Conservation (phyloP, 2,113 vertebrate genomes). For the Potamarius usumacintae region DNA sequence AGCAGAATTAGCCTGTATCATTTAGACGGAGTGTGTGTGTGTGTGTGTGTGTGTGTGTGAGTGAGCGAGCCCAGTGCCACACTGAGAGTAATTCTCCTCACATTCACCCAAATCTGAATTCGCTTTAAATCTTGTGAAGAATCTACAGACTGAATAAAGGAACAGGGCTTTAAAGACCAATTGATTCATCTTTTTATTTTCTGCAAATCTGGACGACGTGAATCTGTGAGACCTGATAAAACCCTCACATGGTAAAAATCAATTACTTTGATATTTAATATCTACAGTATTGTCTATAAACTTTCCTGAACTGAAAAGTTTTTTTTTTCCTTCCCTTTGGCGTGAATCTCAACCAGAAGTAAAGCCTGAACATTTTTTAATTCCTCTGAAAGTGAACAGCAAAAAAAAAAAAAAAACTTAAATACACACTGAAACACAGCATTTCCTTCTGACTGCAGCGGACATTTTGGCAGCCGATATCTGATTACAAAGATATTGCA, state of each 20-base stretch:
- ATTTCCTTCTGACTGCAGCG: neutral
- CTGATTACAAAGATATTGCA: neutral
- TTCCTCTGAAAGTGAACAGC: neutral
- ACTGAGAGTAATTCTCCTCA: neutral
- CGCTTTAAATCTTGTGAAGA: neutral
- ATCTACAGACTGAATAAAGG: neutral
- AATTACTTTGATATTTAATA: neutral
- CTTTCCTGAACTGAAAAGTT: neutral
- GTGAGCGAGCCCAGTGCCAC: neutral
- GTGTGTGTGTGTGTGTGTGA: slow-evolving; percentile 5
- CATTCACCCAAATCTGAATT: neutral
- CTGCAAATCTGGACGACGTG: neutral
- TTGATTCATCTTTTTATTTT: too few relatives aligned
- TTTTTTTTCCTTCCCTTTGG: neutral
- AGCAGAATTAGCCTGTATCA: neutral
- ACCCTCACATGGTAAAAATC: neutral
- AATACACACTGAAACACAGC: neutral
- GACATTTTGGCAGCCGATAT: neutral
- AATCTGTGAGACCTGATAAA: neutral
- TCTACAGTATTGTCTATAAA: neutral
- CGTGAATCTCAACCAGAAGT: neutral
- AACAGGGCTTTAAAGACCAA: neutral
- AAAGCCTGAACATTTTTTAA: too few relatives aligned
- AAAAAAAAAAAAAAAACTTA: neutral
- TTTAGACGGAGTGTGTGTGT: neutral